A percentile compares a stretch with the other conserved stretches of the same genome.
Conservation (phyloP, 2,888 invertebrate genomes). For the Marasmarcha lunaedactyla region DNA sequence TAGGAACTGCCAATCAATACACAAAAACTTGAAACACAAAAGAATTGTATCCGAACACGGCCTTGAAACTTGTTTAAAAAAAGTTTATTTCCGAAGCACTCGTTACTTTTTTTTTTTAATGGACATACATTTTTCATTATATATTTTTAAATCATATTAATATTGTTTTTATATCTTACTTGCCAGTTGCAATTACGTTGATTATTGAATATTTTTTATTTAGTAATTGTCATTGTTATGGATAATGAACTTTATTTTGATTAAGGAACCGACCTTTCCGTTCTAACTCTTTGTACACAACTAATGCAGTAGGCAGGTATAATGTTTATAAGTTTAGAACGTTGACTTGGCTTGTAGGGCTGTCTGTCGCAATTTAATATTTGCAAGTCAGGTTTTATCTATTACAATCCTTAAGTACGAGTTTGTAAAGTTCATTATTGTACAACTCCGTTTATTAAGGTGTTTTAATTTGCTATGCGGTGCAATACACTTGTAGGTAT, state of each 20-base stretch:
- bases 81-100: no score
- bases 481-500: slow-evolving; percentile 37
- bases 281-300: slow-evolving; percentile 50
- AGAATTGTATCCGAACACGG: neutral
- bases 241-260: neutral
- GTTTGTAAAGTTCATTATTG: no score
- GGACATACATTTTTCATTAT: no score
- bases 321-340: slow-evolving; percentile 61
- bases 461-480: slow-evolving; percentile 24
- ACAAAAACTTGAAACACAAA: neutral
- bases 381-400: slow-evolving; percentile 10
- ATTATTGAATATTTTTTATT: no score
- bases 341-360: slow-evolving; percentile 39
- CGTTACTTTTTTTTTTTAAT: no score
- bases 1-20: neutral
- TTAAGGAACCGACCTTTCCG: slow-evolving; percentile 36
- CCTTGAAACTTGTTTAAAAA: no score
- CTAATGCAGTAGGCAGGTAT: slow-evolving; percentile 54
- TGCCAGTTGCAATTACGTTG: no score
- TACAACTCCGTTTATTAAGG: slow-evolving; percentile 19
- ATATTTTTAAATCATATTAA: no score
- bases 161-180: no score
- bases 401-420: slow-evolving; percentile 1
- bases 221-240: neutral
- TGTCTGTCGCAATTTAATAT: slow-evolving; percentile 40